phyloP scores from a whole-genome alignment of 2,888 invertebrate genomes.

The Entomobrya proxima region DNA sequence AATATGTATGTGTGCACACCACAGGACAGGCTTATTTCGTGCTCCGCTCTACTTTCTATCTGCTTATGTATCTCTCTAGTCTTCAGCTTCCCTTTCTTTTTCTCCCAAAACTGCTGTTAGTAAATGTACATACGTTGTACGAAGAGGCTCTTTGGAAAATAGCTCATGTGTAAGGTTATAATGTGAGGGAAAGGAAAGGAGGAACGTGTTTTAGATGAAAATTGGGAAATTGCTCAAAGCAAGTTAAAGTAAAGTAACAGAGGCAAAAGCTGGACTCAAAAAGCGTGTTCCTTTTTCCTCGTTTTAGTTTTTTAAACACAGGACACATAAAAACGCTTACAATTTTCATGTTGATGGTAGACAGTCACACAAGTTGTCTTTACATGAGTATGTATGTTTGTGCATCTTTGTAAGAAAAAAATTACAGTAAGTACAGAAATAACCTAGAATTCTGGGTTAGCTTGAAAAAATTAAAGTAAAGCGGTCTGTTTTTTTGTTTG shows the following conservation, averaged over 20 bases:
- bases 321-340: not conserved
- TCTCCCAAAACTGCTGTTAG: not conserved
- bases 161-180: conserved; percentile 32
- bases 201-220: conserved; percentile 55
- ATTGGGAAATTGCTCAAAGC: conserved; percentile 52
- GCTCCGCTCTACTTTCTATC: conserved; percentile 21
- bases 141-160: conserved; percentile 12
- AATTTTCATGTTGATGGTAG: not conserved
- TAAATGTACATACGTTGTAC: not conserved
- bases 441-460: conserved; percentile 15
- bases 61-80: not conserved
- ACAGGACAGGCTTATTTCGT: conserved; percentile 35
- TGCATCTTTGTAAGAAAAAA: not conserved
- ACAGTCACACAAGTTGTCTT: not conserved
- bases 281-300: not conserved
- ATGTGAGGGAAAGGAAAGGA: conserved; percentile 13
- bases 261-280: not conserved
- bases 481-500: not conserved
- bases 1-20: not conserved
- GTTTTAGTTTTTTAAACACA: not conserved
- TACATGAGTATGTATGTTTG: not conserved
- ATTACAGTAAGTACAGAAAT: conserved; percentile 1
- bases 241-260: conserved; percentile 1
- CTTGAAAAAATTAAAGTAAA: not conserved
- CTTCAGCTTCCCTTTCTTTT: not conserved